These are phyloP conservation scores for Heteractis magnifica DNA, from an alignment of 92 coral and sea anemone species.

Conservation along the genomic window DNA sequence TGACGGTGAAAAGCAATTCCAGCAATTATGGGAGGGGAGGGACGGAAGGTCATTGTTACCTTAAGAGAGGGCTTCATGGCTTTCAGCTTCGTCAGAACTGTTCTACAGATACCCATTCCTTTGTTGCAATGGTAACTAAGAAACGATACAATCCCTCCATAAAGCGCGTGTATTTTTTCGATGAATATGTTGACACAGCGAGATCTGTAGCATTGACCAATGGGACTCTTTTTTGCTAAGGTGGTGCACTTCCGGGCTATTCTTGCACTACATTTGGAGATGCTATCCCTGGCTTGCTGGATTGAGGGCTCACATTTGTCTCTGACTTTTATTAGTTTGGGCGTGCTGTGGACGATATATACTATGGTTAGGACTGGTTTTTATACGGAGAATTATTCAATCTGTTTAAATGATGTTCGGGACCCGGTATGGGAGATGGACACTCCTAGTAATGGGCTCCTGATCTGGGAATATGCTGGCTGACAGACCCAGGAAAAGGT, in stretches of 20 bases:
- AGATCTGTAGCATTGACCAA: slow-evolving; percentile 14
- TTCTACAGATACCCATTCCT: slow-evolving; percentile 27
- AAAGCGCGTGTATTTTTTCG: slow-evolving; percentile 6
- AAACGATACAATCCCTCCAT: slow-evolving; percentile 22
- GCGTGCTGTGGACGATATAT: slow-evolving; percentile 27
- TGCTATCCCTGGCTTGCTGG: slow-evolving; percentile 27
- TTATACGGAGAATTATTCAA: no score
- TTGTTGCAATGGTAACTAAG: neutral
- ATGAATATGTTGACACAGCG: slow-evolving; percentile 23
- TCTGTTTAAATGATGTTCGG: no score
- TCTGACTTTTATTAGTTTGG: slow-evolving; percentile 20
- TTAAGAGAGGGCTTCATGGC: slow-evolving; percentile 22
- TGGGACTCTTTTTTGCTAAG: slow-evolving; percentile 6
- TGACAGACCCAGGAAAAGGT: no score
- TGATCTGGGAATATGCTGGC: no score
- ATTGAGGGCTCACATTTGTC: slow-evolving; percentile 42
- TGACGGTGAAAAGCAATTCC: no score
- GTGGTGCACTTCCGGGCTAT: slow-evolving; percentile 24
- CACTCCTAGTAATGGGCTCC: no score
- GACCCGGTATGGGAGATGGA: no score
- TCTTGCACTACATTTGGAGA: slow-evolving; percentile 11
- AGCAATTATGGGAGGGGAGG: no score
- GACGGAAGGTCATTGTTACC: neutral
- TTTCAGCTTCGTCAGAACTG: slow-evolving; percentile 4
- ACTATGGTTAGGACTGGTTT: no score